Evolutionary conservation across 2,797 vertebrate species (phyloP).

Genomic region (Selene dorsalis): DNA sequence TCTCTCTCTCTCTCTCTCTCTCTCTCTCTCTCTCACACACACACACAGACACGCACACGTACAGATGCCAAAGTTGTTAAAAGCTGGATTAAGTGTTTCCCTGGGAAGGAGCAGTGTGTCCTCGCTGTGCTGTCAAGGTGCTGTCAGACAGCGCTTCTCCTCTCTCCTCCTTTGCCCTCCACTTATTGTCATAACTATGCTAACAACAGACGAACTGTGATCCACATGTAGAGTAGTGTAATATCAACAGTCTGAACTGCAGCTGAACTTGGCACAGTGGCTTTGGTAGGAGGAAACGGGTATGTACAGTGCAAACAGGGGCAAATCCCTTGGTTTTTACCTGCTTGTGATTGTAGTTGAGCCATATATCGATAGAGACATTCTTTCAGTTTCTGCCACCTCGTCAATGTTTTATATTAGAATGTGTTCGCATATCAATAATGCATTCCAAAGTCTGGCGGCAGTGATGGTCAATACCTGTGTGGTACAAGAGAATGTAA

Average conservation of each 20-base stretch:
- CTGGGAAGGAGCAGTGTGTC: constrained; percentile 69
- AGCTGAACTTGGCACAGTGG: background rate
- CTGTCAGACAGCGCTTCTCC: constrained; percentile 67
- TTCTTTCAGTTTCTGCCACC: background rate
- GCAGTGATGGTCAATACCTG: background rate
- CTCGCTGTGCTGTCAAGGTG: constrained; percentile 72
- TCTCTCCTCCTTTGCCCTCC: constrained; percentile 54
- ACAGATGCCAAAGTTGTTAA: constrained; percentile 79
- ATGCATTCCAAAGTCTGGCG: constrained; percentile 6
- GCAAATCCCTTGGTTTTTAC: background rate
- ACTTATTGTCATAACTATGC: constrained; percentile 57
- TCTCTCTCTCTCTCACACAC: constrained; percentile 46
- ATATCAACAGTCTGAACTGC: constrained; percentile 24
- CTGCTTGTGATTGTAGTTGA: background rate
- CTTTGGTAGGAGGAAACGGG: background rate
- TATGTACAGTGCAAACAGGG: background rate
- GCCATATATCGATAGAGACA: background rate
- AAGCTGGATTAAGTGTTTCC: constrained; percentile 80
- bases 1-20: constrained; percentile 60
- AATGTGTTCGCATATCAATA: constrained; percentile 11
- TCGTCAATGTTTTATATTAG: constrained; percentile 6
- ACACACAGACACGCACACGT: constrained; percentile 50
- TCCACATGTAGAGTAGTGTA: constrained; percentile 38
- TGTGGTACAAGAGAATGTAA: background rate
- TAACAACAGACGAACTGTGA: constrained; percentile 48